Evolutionary conservation across 1,140 invertebrate species (phyloP), one percentile per base, ranked within the genome.

Genomic region (Hetaerina americana): DNA sequence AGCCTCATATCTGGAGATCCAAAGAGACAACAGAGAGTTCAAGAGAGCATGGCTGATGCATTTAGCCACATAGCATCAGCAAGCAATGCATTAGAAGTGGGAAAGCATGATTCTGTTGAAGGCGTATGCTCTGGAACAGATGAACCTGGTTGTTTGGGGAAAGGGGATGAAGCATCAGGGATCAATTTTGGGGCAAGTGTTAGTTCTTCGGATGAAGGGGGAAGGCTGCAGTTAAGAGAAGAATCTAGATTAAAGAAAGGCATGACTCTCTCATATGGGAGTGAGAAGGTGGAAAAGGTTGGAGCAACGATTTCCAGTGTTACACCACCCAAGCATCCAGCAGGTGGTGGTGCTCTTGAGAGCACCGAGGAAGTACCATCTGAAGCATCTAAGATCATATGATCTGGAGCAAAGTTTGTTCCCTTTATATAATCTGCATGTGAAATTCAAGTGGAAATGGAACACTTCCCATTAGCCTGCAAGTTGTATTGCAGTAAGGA

Each of bases 1-100:
- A 87, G 85, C 73, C 78, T 89, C 18, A 77, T 89, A 5, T 87
- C 85, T 70, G 85, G 86, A 0, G 88, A 89, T 73, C 83, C 83
- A 0, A 89, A 88, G 77, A 83, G 85, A 57, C 40, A 5, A 12
- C 40, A 57, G 22, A 57, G 40, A 57, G 40, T 57, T 3, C 40
- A 57, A 12, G 40, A 57, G 40, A 57, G 40, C 40, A 12, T 57
- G 15, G 40, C 40, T 57, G 40, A 57, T 57, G 15, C 40, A 18
- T n/a, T 57, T n/a, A 12, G 22, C 22, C 40, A 12, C 10, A 5
- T n/a, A 57, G 10, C 40, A 18, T 57, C 40, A 18, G 15, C 40
- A 2, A 57, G 22, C 22, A n/a, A n/a, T n/a, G n/a, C n/a, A n/a
- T n/a, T n/a, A n/a, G 40, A 57, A 2, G 15, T 57, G 40, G 40